A percentile compares a stretch with the other conserved stretches of the same genome.
Evolutionary conservation across 2,113 vertebrate species (phyloP).

Genomic region (Phodopus roborovskii): DNA sequence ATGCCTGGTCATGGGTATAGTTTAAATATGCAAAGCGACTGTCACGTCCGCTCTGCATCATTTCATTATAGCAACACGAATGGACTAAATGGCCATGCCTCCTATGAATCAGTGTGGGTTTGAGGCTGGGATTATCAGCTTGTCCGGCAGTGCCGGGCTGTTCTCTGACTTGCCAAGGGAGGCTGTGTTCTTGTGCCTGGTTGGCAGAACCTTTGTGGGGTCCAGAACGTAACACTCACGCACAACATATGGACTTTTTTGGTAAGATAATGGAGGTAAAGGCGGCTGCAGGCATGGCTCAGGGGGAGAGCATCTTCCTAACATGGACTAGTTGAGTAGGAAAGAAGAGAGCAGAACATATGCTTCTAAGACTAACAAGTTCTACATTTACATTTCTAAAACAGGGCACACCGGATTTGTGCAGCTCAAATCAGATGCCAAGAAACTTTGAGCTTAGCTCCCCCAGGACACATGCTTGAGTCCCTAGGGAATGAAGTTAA

Average conservation of each 20-base stretch:
- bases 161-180: background rate
- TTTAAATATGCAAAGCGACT: background rate
- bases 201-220: no score
- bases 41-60: background rate
- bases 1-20: background rate
- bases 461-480: background rate
- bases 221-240: background rate
- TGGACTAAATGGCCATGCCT: background rate
- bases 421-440: background rate
- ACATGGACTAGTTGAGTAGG: background rate
- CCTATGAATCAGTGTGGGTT: no score
- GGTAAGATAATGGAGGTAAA: background rate
- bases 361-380: background rate
- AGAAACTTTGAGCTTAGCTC: background rate
- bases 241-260: background rate
- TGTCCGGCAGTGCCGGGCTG: accelerated
- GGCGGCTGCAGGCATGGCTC: no score
- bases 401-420: background rate
- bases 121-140: background rate
- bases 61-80: background rate
- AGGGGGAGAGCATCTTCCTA: background rate
- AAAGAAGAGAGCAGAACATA: background rate
- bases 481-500: background rate
- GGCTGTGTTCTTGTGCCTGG: background rate
- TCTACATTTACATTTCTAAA: background rate